A percentile compares a stretch with the other conserved stretches of the same genome.
phyloP scores from a whole-genome alignment of 2,888 invertebrate species.

The Allygus modestus region DNA sequence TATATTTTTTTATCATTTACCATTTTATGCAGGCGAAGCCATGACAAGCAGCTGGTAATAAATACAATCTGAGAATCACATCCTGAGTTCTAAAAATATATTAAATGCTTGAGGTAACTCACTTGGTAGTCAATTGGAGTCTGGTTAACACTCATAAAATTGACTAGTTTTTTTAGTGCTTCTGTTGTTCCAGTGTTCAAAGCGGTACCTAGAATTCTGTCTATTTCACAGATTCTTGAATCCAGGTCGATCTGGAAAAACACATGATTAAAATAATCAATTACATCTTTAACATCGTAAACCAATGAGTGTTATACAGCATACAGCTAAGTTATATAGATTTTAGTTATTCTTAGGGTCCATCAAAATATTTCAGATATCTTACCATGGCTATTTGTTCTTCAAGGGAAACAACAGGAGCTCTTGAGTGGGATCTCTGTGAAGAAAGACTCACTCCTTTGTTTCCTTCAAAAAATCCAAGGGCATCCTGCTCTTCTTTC shows the following conservation, averaged over 20 bases:
- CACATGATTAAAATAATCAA: background rate
- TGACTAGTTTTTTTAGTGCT: constrained; percentile 85
- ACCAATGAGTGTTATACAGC: too few species aligned
- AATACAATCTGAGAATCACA: too few species aligned
- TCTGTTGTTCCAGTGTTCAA: constrained; percentile 80
- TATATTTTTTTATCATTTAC: too few species aligned
- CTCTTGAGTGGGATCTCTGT: background rate
- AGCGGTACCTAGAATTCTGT: constrained; percentile 74
- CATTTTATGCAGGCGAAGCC: too few species aligned
- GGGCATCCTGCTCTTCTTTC: constrained; percentile 72
- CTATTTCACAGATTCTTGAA: constrained; percentile 72
- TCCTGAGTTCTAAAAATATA: too few species aligned
- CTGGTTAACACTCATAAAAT: constrained; percentile 88
- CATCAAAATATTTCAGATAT: background rate
- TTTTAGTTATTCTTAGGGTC: too few species aligned
- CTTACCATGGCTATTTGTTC: background rate
- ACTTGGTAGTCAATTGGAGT: constrained; percentile 83
- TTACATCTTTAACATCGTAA: too few species aligned
- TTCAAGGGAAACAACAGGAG: background rate
- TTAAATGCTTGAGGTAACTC: too few species aligned
- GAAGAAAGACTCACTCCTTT: too few species aligned
- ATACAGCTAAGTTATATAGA: too few species aligned
- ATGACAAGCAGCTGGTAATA: too few species aligned
- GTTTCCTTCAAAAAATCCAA: constrained; percentile 55
- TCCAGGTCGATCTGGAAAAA: background rate